Evolutionary conservation across 2,113 vertebrate genomes (phyloP).

Genomic region (Neodon shergylaensis): DNA sequence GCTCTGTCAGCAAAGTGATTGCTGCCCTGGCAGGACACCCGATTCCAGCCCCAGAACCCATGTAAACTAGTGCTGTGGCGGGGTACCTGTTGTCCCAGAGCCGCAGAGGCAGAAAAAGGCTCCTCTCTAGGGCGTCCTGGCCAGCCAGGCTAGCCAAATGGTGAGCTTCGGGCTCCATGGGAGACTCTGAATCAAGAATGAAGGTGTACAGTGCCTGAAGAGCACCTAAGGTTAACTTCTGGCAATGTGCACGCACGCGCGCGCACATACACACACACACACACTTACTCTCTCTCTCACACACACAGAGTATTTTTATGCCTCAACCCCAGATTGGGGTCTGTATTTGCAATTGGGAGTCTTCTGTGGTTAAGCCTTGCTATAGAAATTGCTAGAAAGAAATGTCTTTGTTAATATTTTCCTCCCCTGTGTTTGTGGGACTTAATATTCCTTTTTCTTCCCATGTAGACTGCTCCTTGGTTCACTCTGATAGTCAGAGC

Average conservation of each 20-base stretch:
- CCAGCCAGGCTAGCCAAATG: neutral
- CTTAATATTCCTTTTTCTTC: neutral
- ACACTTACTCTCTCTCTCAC: too few species aligned
- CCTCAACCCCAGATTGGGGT: neutral
- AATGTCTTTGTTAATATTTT: neutral
- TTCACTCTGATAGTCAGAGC: slow-evolving; percentile 83
- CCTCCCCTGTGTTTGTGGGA: neutral
- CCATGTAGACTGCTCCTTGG: slow-evolving; percentile 79
- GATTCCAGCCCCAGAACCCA: neutral
- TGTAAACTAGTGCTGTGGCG: too few species aligned
- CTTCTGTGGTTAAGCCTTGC: neutral
- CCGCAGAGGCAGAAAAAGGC: too few species aligned
- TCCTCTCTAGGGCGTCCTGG: neutral
- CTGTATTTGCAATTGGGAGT: fast-evolving
- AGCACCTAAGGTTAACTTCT: neutral
- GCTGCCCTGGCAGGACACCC: too few species aligned
- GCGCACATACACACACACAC: neutral
- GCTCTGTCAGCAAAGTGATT: neutral
- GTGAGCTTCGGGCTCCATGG: neutral
- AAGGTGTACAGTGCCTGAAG: neutral
- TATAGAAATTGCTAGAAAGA: neutral
- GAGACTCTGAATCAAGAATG: neutral
- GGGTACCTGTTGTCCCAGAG: neutral
- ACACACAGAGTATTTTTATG: neutral
- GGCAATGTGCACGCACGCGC: too few species aligned